These are phyloP conservation scores for Stichodactyla helianthus DNA, from an alignment of 64 coral and sea anemone species.

Conservation along the genomic window DNA sequence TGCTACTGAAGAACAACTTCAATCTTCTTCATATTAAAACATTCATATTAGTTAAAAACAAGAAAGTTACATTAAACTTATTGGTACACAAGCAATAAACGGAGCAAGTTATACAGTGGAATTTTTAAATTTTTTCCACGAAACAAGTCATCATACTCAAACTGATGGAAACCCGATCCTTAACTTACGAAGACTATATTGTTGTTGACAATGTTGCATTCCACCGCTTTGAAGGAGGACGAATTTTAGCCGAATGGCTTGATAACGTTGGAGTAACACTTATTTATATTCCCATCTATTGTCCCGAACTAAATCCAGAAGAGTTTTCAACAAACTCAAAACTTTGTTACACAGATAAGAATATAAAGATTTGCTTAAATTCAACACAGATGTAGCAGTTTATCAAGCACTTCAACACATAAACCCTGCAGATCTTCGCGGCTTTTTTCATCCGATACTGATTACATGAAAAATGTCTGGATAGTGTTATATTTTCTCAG, in stretches of 20 bases:
- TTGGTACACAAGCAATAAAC: constrained; percentile 19
- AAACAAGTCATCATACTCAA: constrained; percentile 1
- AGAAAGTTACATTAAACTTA: background rate
- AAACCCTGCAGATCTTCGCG: constrained; percentile 8
- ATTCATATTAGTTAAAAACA: background rate
- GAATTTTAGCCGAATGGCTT: constrained; percentile 28
- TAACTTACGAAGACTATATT: constrained; percentile 51
- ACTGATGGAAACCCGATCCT: constrained; percentile 14
- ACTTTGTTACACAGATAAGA: constrained; percentile 38
- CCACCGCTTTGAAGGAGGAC: constrained; percentile 18
- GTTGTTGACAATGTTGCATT: constrained; percentile 37
- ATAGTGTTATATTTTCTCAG: background rate
- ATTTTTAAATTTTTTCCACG: constrained; percentile 29
- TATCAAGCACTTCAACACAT: constrained; percentile 21
- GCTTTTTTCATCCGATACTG: constrained; percentile 18
- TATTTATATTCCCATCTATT: constrained; percentile 12
- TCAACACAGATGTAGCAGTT: constrained; percentile 14
- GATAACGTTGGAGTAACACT: constrained; percentile 26
- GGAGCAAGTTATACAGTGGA: constrained; percentile 22
- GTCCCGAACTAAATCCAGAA: background rate
- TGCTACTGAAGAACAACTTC: too few relatives aligned
- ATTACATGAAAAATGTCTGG: background rate
- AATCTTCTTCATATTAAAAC: background rate
- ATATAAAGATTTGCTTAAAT: background rate
- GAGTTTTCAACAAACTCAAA: constrained; percentile 29